Base-by-base conservation (phyloP, 2,113 vertebrate genomes). In the Rhinolophus ferrumequinum region DNA sequence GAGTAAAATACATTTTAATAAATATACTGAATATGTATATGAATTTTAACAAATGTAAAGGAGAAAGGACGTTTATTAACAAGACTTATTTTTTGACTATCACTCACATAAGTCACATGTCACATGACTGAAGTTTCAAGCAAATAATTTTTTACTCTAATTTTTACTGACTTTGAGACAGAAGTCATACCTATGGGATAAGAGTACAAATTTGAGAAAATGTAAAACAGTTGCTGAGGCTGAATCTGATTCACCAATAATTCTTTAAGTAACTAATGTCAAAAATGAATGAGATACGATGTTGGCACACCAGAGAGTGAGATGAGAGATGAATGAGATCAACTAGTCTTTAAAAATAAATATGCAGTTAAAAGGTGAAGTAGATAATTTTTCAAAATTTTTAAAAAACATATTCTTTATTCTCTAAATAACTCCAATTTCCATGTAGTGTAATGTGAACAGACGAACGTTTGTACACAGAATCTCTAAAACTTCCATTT, bases 11-110 rank as follows among this genome's bases (percentile, higher is more conserved):
- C 89, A 28, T 67, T 76, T 83, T 67, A 60, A 88, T 8, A 83
- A 50, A 67, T n/a, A 8, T 9, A 88, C 8, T 66, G 67, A 82
- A 56, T 64, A 62, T 13, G 12, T 64, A 73, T 35, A 73, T 35
- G 26, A 96, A n/a, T 72, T 95, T 60, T 47, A 80, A 33, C 4
- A 95, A 92, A 69, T 28, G 6, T 75, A 73, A 88, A 81, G 9
- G 16, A 54, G 33, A 91, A 86, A 67, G 16, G 13, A n/a, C 15
- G 94, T 66, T 60, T 12, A 88, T 30, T 84, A 38, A n/a, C 14
- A 70, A 92, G 35, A 75, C 21, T 44, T 81, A 38, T 44, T 72
- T 90, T 44, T 60, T 28, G 14, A 60, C 18, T 75, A 21, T 19
- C 35, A 1, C 21, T 19, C 35, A 1, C 24, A 44, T 47, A 69